Percentiles rank a stretch among this genome's conserved stretches.
phyloP scores from a whole-genome alignment of 2,888 invertebrate genomes.

The Endomychus coccineus region DNA sequence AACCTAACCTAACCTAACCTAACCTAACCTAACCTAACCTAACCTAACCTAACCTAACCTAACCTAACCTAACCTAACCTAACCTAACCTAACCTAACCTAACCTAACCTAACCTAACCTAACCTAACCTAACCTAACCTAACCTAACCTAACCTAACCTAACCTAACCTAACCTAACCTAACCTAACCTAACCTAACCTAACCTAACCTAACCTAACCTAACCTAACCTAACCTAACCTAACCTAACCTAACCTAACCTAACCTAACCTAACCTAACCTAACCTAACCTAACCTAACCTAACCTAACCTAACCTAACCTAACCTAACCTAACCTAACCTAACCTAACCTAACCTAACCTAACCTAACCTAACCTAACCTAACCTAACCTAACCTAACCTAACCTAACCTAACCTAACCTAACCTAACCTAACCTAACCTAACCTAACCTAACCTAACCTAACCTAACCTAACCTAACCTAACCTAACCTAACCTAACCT shows the following conservation, averaged over 20 bases:
- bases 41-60: conserved; percentile 17
- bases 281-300: conserved; percentile 27
- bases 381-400: conserved; percentile 21
- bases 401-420: conserved; percentile 22
- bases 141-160: conserved; percentile 19
- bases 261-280: conserved; percentile 27
- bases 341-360: conserved; percentile 18
- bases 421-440: conserved; percentile 23
- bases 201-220: conserved; percentile 15
- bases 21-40: conserved; percentile 19
- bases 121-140: conserved; percentile 18
- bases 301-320: conserved; percentile 22
- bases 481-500: conserved; percentile 23
- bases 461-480: conserved; percentile 20
- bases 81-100: conserved; percentile 17
- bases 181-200: conserved; percentile 9
- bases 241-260: conserved; percentile 22
- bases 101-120: conserved; percentile 15
- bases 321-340: conserved; percentile 19
- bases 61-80: conserved; percentile 18
- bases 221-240: conserved; percentile 16
- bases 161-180: conserved; percentile 19
- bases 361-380: conserved; percentile 23
- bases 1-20: conserved; percentile 19
- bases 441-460: conserved; percentile 23